Evolutionary conservation across 2,797 vertebrate species (phyloP), one percentile per base, ranked within the genome.

Genomic region (Arvicola amphibius): DNA sequence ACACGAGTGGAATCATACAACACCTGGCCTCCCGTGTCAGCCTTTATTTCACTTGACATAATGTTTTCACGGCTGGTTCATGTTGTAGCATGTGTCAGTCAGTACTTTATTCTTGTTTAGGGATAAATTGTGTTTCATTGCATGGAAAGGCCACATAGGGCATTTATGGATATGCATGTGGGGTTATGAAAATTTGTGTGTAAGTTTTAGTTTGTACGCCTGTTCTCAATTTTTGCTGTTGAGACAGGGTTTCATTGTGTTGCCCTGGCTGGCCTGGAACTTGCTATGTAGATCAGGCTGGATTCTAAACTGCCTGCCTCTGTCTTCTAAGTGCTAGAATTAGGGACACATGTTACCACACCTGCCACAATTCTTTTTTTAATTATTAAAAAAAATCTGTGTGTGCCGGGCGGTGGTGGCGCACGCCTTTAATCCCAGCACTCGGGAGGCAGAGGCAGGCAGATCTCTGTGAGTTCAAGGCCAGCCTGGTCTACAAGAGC

Each of bases 121-220:
- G 79, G 6, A 13, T n/a, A 8, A 37, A 32, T 69, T 63, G 59
- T 65, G 69, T 89, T 32, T 69, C 88, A 34, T 67, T 40, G 14
- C 59, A 89, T 25, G 69, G 56, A 13, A 46, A 19, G n/a, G 8
- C 11, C 29, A 59, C 59, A 27, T 34, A 51, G 71, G 53, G 5
- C 77, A 81, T 71, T 6, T 14, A 1, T 69, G 81, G 34, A 46
- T n/a, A 46, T 88, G 63, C 73, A 71, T 79, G 65, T 92, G 71
- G 53, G 63, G n/a, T 80, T 67, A 27, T n/a, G 67, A 89, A 83
- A 59, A 90, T 92, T 83, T 56, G 37, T 74, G 16, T 37, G 74
- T 34, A 83, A n/a, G n/a, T 79, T 93, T 94, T 90, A 89, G 46
- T 96, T 67, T 92, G 61, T 96, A 69, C 4, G 78, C 27, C 37